Base-by-base conservation (phyloP, 1,140 invertebrate genomes). In the Atta cephalotes region DNA sequence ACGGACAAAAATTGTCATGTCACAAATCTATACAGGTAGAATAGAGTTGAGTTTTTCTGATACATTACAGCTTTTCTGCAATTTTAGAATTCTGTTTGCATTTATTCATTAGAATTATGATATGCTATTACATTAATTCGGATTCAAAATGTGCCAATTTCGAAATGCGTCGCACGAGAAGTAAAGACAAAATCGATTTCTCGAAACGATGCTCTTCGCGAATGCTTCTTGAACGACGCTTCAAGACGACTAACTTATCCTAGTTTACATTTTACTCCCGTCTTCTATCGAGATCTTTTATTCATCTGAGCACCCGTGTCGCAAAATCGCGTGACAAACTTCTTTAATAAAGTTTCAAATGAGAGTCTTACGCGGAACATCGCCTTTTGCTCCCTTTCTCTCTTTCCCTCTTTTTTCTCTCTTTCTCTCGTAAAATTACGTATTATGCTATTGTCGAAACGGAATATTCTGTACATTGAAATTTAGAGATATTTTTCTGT, bases 291-390 rank as follows among this genome's bases (percentile, higher is more conserved):
- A 84, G 70, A 84, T 84, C 70, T 84, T 84, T 84, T 84, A 84
- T 84, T 84, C 80, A 84, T 84, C 45, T 60, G 56, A 45, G 18
- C 58, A 76, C 25, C 80, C 80, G 70, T 76, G 80, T 84, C 70
- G 80, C 80, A 35, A 84, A 84, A 84, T 84, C 80, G 70, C 56
- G 80, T 84, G 70, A 84, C 80, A 84, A 84, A 84, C 80, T 84
- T 84, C 80, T 84, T 84, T 76, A 84, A 84, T 84, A 84, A 84
- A 84, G 80, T 76, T 84, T 84, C 70, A 76, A 76, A 76, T 62
- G 70, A 56, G 63, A 63, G 70, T 39, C 31, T 84, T 49, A 84
- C 18, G 56, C 39, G 53, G 39, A 35, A 58, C 39, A 62, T 82
- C 58, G 56, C 45, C 53, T 74, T 25, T 3, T 31, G 9, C 28